These are phyloP conservation scores for Actinostola sp. DNA, from an alignment of 92 coral and sea anemone species.

Conservation along the genomic window DNA sequence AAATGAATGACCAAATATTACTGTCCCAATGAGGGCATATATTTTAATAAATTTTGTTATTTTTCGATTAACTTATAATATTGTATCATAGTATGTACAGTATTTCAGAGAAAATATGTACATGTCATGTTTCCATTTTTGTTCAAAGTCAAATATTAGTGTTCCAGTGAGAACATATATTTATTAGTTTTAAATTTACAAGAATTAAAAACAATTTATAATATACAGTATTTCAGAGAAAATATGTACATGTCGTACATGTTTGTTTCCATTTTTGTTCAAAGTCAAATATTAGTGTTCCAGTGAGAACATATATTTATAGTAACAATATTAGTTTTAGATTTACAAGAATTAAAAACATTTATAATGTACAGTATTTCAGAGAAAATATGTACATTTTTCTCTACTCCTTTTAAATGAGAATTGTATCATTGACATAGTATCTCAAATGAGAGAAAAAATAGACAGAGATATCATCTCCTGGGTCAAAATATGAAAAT, in stretches of 20 bases:
- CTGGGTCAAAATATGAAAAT: no score
- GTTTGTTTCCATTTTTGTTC: background rate
- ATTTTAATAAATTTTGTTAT: background rate
- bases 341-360: background rate
- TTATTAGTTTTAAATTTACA: background rate
- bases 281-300: background rate
- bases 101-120: background rate
- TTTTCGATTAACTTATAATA: background rate
- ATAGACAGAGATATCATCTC: no score
- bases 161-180: background rate
- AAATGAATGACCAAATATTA: background rate
- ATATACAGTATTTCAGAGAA: background rate
- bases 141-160: background rate
- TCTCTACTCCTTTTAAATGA: no score
- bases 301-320: background rate
- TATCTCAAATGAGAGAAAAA: no score
- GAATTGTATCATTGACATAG: no score
- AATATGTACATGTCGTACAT: background rate
- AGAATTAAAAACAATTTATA: background rate
- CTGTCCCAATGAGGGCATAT: conserved; percentile 28
- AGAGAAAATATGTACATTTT: background rate
- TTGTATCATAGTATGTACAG: background rate
- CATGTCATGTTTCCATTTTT: background rate
- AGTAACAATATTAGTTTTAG: background rate
- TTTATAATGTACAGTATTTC: background rate